phyloP scores from a whole-genome alignment of 2,888 invertebrate genomes.

The Dioctria linearis region DNA sequence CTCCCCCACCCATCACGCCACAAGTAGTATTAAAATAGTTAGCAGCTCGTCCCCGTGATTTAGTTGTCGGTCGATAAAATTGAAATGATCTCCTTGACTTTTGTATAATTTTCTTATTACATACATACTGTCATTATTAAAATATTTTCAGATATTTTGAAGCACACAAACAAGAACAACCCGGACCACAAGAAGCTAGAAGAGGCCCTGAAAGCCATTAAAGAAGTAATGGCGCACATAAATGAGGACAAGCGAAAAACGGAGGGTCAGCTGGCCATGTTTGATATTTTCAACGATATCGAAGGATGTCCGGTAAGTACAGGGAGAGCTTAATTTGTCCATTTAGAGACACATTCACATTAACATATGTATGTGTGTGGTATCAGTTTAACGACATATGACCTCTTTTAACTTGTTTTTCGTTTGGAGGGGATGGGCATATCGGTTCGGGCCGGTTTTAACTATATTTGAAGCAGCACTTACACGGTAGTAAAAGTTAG shows the following conservation, averaged over 20 bases:
- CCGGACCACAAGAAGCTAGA: conserved; percentile 89
- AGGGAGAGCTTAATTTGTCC: conserved; percentile 19
- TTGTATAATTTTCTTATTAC: conserved; percentile 6
- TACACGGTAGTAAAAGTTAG: conserved; percentile 42
- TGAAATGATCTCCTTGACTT: background rate
- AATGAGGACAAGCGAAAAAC: conserved; percentile 98
- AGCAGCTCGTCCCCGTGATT: background rate
- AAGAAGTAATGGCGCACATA: conserved; percentile 95
- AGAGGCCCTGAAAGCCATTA: conserved; percentile 88
- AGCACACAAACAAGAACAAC: conserved; percentile 90
- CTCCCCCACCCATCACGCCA: background rate
- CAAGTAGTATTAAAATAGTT: background rate
- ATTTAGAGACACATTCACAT: background rate
- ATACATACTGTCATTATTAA: conserved; percentile 30
- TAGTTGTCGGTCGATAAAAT: background rate
- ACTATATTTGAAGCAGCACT: background rate
- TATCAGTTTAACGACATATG: conserved; percentile 20
- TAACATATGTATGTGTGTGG: conserved; percentile 19
- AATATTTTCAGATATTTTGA: conserved; percentile 84
- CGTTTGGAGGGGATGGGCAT: background rate
- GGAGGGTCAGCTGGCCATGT: conserved; percentile 95
- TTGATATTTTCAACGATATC: conserved; percentile 98
- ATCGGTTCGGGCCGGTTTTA: background rate
- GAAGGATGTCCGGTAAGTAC: conserved; percentile 92
- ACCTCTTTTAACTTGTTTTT: conserved; percentile 3